Percentiles rank a stretch among this genome's conserved stretches.
Conservation (phyloP, 2,797 vertebrate species). For the Chromobotia macracanthus region DNA sequence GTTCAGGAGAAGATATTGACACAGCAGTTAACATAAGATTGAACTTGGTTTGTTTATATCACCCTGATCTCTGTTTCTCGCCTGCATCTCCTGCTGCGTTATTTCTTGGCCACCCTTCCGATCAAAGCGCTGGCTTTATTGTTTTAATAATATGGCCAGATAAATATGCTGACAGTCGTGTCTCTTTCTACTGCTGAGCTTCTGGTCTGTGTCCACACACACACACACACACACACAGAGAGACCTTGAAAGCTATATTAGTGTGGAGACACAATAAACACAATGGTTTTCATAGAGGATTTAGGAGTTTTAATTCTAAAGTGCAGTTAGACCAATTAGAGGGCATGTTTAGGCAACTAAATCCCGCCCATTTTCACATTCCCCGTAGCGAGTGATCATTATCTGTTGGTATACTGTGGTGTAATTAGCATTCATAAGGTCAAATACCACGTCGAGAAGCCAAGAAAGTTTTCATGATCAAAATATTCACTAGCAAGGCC, state of each 20-base stretch:
- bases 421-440: not conserved
- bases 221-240: too few species aligned
- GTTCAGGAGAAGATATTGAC: conserved; percentile 66
- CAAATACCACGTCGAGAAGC: not conserved
- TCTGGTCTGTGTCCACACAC: not conserved
- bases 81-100: conserved; percentile 52
- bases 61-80: conserved; percentile 39
- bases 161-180: conserved; percentile 64
- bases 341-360: not conserved
- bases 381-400: too few species aligned
- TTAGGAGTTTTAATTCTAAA: too few species aligned
- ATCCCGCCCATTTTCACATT: not conserved
- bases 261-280: not conserved
- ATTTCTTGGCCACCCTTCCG: conserved; percentile 68
- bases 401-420: too few species aligned
- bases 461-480: conserved; percentile 12
- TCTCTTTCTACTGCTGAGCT: conserved; percentile 28
- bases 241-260: too few species aligned
- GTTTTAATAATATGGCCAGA: conserved; percentile 72
- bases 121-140: conserved; percentile 65
- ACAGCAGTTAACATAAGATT: conserved; percentile 56
- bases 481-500: not conserved
- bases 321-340: not conserved
- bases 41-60: conserved; percentile 61
- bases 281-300: not conserved